A percentile compares a stretch with the other conserved stretches of the same genome.
These are phyloP conservation scores for Caenorhabditis imperialis DNA, from an alignment of 2,888 invertebrate genomes.

Conservation along the genomic window DNA sequence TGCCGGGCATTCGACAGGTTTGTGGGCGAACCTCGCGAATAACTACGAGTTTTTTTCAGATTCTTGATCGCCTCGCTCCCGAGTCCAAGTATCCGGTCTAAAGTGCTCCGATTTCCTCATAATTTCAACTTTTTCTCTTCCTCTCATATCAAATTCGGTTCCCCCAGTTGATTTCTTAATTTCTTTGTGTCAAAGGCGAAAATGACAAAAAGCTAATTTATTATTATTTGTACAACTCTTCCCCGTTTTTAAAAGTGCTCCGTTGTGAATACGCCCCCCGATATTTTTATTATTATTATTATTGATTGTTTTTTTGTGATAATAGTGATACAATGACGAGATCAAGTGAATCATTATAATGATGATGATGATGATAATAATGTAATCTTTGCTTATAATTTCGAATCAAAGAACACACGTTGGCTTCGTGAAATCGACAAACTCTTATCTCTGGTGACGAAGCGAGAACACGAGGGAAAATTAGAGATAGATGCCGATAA, in stretches of 20 bases:
- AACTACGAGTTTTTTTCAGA: too few relatives aligned
- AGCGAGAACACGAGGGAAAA: constrained; percentile 27
- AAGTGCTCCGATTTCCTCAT: constrained; percentile 8
- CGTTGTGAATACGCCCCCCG: too few relatives aligned
- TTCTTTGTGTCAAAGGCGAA: constrained; percentile 1
- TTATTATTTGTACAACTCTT: too few relatives aligned
- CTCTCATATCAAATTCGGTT: constrained; percentile 51
- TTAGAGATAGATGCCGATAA: constrained; percentile 14
- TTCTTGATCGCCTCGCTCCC: constrained; percentile 75
- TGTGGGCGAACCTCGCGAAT: too few relatives aligned
- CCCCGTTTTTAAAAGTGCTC: too few relatives aligned
- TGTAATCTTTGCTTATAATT: background rate
- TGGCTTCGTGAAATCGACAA: too few relatives aligned
- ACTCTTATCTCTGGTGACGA: too few relatives aligned
- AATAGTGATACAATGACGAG: too few relatives aligned
- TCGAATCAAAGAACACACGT: background rate
- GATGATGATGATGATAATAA: too few relatives aligned
- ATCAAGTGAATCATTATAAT: too few relatives aligned
- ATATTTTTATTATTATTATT: too few relatives aligned
- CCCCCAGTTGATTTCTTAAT: constrained; percentile 23
- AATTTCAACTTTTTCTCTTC: constrained; percentile 1
- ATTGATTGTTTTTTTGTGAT: too few relatives aligned
- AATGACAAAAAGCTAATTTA: background rate
- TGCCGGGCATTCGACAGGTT: constrained; percentile 91
- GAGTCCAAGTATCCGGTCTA: constrained; percentile 77